Percentiles rank a stretch among this genome's conserved stretches.
Evolutionary conservation across 2,113 vertebrate species (phyloP).

Genomic region (Tenrec ecaudatus): DNA sequence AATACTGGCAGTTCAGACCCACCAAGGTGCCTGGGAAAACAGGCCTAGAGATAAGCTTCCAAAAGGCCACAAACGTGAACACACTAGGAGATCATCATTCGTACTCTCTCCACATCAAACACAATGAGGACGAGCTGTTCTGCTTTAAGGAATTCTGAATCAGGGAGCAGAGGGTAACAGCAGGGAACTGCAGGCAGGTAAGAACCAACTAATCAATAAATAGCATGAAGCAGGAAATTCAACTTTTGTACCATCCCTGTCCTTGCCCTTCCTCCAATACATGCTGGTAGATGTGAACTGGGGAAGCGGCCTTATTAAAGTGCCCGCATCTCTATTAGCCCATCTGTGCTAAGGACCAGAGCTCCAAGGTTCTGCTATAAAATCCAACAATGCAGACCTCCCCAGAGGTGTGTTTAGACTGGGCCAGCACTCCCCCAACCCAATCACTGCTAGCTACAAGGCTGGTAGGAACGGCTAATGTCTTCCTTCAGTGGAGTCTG

Average conservation of each 20-base stretch:
- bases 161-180: not conserved
- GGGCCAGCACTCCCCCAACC: not conserved
- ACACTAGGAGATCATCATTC: not conserved
- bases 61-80: not conserved
- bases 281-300: not conserved
- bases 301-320: not conserved
- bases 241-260: not conserved
- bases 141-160: not conserved
- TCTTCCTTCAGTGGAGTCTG: not conserved
- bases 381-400: not conserved
- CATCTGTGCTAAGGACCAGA: not conserved
- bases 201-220: not conserved
- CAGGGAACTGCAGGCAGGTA: not conserved
- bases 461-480: not conserved
- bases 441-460: not conserved
- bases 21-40: not conserved
- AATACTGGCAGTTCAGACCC: not conserved
- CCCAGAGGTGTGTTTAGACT: not conserved
- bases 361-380: not conserved
- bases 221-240: not conserved
- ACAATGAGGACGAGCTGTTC: not conserved
- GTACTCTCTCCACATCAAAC: not conserved
- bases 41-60: not conserved
- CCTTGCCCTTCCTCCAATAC: not conserved
- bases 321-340: not conserved